Percentiles rank a stretch among this genome's conserved stretches.
These are phyloP conservation scores for Drosophila baimaii DNA, from an alignment of 1,140 invertebrate genomes.

Conservation along the genomic window DNA sequence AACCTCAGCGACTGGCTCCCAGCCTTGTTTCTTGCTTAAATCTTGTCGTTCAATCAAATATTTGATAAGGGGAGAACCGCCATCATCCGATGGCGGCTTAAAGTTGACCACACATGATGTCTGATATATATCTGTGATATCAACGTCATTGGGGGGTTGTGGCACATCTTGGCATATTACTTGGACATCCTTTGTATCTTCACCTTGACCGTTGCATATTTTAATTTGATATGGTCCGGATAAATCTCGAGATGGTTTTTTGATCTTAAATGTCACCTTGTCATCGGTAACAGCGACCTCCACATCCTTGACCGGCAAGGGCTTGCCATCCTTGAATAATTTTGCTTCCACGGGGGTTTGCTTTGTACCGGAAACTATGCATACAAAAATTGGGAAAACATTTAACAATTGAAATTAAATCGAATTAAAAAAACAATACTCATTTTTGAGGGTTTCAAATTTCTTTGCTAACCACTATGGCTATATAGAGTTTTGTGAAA, in stretches of 20 bases:
- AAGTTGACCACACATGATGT: constrained; percentile 96
- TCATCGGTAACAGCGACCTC: constrained; percentile 95
- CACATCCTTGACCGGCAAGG: constrained; percentile 93
- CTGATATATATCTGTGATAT: constrained; percentile 96
- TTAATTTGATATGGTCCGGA: constrained; percentile 94
- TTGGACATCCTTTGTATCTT: constrained; percentile 92
- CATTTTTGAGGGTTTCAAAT: too few relatives aligned
- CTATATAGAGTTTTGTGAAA: too few relatives aligned
- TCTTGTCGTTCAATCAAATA: constrained; percentile 98
- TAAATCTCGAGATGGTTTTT: constrained; percentile 92
- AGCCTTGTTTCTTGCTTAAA: constrained; percentile 92
- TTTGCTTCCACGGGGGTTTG: constrained; percentile 95
- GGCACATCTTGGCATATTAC: constrained; percentile 97
- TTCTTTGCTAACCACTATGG: too few relatives aligned
- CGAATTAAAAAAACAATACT: background rate
- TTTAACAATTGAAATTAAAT: constrained; percentile 3
- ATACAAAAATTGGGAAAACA: constrained; percentile 16
- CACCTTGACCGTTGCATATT: constrained; percentile 93
- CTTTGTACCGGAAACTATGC: constrained; percentile 92
- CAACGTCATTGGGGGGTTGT: constrained; percentile 92
- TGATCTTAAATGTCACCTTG: constrained; percentile 94
- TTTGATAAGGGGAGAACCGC: constrained; percentile 94
- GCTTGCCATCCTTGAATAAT: constrained; percentile 94
- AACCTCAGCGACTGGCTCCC: constrained; percentile 93
- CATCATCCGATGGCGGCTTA: constrained; percentile 96